Evolutionary conservation across 2,113 vertebrate species (phyloP).

Genomic region (Chinchilla lanigera): DNA sequence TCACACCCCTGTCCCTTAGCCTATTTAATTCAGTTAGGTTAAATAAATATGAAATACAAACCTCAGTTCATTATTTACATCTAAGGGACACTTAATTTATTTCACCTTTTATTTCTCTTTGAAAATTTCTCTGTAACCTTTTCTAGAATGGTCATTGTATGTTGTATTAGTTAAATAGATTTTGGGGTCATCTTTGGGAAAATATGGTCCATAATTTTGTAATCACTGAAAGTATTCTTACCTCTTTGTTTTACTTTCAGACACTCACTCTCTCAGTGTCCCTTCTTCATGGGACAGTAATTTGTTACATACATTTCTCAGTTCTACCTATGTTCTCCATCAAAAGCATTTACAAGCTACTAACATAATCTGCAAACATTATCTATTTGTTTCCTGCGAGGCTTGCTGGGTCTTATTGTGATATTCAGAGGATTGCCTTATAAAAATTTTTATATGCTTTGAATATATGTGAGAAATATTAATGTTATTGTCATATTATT

Average conservation of each 20-base stretch:
- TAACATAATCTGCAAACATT: not conserved
- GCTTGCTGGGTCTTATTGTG: not conserved
- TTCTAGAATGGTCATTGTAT: not conserved
- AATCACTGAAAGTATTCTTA: not conserved
- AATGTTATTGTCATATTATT: not conserved
- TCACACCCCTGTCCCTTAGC: not conserved
- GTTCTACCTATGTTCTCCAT: not conserved
- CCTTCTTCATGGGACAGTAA: not conserved
- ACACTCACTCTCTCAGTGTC: not conserved
- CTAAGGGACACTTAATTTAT: not conserved
- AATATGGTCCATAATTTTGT: not conserved
- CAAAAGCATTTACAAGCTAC: not conserved
- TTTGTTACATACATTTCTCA: not conserved
- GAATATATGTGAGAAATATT: not conserved
- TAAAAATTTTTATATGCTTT: not conserved
- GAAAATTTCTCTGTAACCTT: not conserved
- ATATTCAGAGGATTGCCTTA: not conserved
- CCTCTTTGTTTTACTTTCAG: not conserved
- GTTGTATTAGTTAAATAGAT: not conserved
- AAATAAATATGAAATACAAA: not conserved
- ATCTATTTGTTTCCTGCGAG: not conserved
- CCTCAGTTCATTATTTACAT: not conserved
- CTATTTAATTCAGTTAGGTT: not conserved
- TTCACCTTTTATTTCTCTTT: not conserved
- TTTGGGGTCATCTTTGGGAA: not conserved